Evolutionary conservation across 2,888 invertebrate genomes (phyloP), one percentile per base, ranked within the genome.

Genomic region (Elysia crispata): DNA sequence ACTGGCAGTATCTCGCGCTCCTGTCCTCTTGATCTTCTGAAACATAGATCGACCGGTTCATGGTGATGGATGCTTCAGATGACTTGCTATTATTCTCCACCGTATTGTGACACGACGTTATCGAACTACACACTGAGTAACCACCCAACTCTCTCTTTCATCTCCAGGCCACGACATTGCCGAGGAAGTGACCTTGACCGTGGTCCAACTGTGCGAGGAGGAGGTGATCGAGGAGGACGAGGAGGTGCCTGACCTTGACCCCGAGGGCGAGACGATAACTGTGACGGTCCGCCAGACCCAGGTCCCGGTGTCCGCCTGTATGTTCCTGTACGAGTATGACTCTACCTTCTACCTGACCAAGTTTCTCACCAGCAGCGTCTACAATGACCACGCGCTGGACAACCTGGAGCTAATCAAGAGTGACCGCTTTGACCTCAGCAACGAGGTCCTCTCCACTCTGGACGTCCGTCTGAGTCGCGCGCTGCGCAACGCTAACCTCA

Each of bases 331-430:
- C 81, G 82, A 84, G 76, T 83, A 83, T 41, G 89, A 89, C 81
- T 84, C 87, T 6, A 88, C 87, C 31, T 86, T 85, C 77, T 86
- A 85, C 79, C 81, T 90, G 79, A 87, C 90, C 33, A 82, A 85
- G 82, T 89, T 87, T 78, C 85, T 90, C 8, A 78, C 87, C 60
- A 87, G 87, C 82, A 89, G 89, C 80, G 89, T 89, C 25, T 87
- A 87, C 67, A 85, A 87, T 66, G 79, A 84, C 18, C 83, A 81
- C n/a, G 84, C 87, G 0, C 83, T 89, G 60, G 87, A 87, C 50
- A 86, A 88, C 80, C 83, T 89, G 72, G 90, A 89, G 77, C 85
- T 88, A 15, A 86, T 89, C 73, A 86, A 87, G 77, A 86, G 87
- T 31, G 87, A 90, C 28, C 78, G 87, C 74, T 90, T 90, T 86